These are phyloP conservation scores for Gambelia wislizenii DNA, from an alignment of 2,797 vertebrate genomes.

Conservation along the genomic window DNA sequence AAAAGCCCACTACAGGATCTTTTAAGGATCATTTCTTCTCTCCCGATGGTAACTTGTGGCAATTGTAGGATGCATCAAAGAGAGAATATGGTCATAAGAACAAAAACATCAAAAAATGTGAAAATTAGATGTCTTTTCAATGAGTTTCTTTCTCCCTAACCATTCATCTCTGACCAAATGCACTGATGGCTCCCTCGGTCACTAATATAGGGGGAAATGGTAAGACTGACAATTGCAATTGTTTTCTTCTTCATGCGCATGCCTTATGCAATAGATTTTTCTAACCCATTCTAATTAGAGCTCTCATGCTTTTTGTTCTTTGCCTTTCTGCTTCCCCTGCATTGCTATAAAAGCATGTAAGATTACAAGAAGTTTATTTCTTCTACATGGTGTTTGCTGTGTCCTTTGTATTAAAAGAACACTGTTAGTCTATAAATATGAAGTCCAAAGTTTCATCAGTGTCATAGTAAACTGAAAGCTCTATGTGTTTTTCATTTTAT, in stretches of 20 bases:
- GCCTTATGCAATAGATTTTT: conserved; percentile 78
- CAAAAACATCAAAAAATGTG: conserved; percentile 65
- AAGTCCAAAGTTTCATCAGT: conserved; percentile 78
- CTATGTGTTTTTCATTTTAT: conserved; percentile 53
- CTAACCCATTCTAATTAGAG: conserved; percentile 79
- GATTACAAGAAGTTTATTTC: conserved; percentile 74
- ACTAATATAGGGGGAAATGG: conserved; percentile 87
- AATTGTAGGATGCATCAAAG: conserved; percentile 74
- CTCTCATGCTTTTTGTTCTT: conserved; percentile 74
- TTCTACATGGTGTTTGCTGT: conserved; percentile 78
- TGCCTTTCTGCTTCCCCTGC: conserved; percentile 81
- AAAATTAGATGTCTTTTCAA: conserved; percentile 80
- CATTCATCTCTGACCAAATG: conserved; percentile 83
- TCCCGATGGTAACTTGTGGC: conserved; percentile 67
- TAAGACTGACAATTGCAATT: conserved; percentile 81
- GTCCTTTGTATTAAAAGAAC: conserved; percentile 75
- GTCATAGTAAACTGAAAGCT: conserved; percentile 80
- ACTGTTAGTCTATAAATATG: conserved; percentile 77
- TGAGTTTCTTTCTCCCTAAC: conserved; percentile 84
- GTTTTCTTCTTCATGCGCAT: conserved; percentile 83
- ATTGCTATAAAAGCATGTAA: conserved; percentile 84
- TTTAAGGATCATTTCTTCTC: conserved; percentile 48
- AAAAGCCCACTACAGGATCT: conserved; percentile 45
- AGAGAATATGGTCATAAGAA: conserved; percentile 79
- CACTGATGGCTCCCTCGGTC: conserved; percentile 84